These are phyloP conservation scores for Metopia argyrocephala DNA, from an alignment of 2,888 invertebrate species.

Conservation along the genomic window DNA sequence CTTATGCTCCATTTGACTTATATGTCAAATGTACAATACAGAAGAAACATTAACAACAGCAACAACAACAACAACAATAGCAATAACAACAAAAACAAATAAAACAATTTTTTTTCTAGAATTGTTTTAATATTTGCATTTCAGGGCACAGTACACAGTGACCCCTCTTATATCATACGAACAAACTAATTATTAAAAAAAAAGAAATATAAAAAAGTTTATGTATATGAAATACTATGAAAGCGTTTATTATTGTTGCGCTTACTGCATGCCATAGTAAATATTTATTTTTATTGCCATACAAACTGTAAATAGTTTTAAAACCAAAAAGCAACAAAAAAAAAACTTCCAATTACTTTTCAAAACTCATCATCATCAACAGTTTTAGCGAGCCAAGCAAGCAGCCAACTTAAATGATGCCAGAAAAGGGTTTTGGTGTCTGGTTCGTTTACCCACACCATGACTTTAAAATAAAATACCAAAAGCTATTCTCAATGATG, in stretches of 20 bases:
- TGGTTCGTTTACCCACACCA: too few relatives aligned
- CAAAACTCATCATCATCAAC: too few relatives aligned
- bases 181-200: too few relatives aligned
- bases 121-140: not conserved
- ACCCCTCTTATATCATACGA: not conserved
- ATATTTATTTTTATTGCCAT: not conserved
- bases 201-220: slow-evolving; percentile 1
- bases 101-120: not conserved
- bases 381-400: too few relatives aligned
- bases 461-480: too few relatives aligned
- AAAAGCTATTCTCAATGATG: too few relatives aligned
- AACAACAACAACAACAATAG: slow-evolving; percentile 25
- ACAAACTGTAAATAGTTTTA: slow-evolving; percentile 43
- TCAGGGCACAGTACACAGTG: not conserved
- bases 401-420: too few relatives aligned
- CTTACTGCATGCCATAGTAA: not conserved
- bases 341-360: not conserved
- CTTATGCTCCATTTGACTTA: slow-evolving; percentile 63
- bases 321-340: slow-evolving; percentile 51
- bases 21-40: slow-evolving; percentile 56
- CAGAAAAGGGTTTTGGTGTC: too few relatives aligned
- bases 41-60: too few relatives aligned
- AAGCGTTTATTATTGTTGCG: not conserved
- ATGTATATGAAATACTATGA: too few relatives aligned
- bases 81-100: not conserved